Base-by-base conservation (phyloP, 1,140 invertebrate genomes). In the Drosophila novamexicana region DNA sequence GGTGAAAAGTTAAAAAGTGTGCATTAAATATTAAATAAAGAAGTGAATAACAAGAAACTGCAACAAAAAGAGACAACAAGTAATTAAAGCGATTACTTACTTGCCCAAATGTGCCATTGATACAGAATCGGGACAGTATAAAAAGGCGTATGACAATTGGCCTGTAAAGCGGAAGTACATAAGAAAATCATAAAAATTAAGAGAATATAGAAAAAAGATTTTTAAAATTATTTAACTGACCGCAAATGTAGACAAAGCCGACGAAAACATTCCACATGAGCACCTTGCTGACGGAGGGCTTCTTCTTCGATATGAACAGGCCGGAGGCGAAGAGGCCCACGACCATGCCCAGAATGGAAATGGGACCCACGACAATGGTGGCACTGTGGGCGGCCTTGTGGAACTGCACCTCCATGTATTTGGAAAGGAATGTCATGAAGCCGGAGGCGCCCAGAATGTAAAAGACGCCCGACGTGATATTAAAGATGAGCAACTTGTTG, bases 341-440 rank as follows among this genome's bases (percentile, higher is more conserved):
- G 0, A 95, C 93, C 93, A 95, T 94, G 18, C 94, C 94, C 16
- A 94, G 44, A 53, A 95, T 85, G 0, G 94, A 91, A 0, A 81
- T 59, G 2, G 94, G 94, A 93, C 95, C 95, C 76, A 95, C 94
- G 67, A 95, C 63, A 70, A 95, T 92, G 7, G 94, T 95, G 12
- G 95, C 95, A 49, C 92, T 92, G 9, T 95, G 94, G 7, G 95
- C 93, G 0, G 94, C 94, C 58, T 94, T 94, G 75, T 94, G 93
- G 70, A 95, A 96, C 76, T 96, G 95, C 6, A 95, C 94, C 91
- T 96, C 95, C 74, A 96, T 93, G 78, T 96, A 96, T 79, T 96
- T 96, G 6, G 95, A 94, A 74, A 96, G 92, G 77, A 94, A 96
- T 2, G 95, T 96, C 73, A 95, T 94, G 62, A 95, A 96, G 0